Conservation (phyloP, 2,113 vertebrate species). For the Xyrauchen texanus region DNA sequence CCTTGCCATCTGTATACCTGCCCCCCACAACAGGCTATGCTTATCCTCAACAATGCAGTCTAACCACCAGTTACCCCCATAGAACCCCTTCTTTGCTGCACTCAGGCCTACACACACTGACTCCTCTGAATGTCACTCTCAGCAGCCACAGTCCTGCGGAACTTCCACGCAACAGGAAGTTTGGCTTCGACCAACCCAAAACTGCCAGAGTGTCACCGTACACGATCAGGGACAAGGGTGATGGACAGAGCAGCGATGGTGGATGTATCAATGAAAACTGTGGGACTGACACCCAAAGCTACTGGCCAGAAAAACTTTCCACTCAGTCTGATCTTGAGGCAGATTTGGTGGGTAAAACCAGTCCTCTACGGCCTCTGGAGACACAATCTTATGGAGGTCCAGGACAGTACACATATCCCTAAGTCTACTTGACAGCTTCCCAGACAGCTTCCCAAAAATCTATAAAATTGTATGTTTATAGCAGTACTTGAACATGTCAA, state of each 20-base stretch:
- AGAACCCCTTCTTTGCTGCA: constrained; percentile 82
- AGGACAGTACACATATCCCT: constrained; percentile 73
- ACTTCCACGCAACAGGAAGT: constrained; percentile 85
- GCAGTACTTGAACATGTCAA: constrained; percentile 17
- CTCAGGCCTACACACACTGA: constrained; percentile 81
- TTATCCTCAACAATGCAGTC: constrained; percentile 70
- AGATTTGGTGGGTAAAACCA: constrained; percentile 39
- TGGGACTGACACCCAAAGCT: constrained; percentile 67
- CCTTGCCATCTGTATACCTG: constrained; percentile 80
- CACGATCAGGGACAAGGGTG: constrained; percentile 63
- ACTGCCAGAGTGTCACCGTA: constrained; percentile 67
- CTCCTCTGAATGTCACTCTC: constrained; percentile 72
- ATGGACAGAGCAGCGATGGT: constrained; percentile 73
- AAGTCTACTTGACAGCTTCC: constrained; percentile 12
- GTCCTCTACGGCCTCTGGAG: constrained; percentile 69
- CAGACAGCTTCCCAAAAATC: background rate
- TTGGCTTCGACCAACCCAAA: constrained; percentile 81
- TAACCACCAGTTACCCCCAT: constrained; percentile 78
- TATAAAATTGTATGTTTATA: background rate
- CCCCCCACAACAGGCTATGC: constrained; percentile 73
- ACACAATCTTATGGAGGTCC: constrained; percentile 71
- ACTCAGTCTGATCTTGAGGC: constrained; percentile 55
- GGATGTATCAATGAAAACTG: constrained; percentile 53
- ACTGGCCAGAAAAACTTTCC: constrained; percentile 75
- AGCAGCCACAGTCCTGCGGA: constrained; percentile 65